These are phyloP conservation scores for Gymnoscopelus microlampas DNA, from an alignment of 2,797 vertebrate species.

Conservation along the genomic window DNA sequence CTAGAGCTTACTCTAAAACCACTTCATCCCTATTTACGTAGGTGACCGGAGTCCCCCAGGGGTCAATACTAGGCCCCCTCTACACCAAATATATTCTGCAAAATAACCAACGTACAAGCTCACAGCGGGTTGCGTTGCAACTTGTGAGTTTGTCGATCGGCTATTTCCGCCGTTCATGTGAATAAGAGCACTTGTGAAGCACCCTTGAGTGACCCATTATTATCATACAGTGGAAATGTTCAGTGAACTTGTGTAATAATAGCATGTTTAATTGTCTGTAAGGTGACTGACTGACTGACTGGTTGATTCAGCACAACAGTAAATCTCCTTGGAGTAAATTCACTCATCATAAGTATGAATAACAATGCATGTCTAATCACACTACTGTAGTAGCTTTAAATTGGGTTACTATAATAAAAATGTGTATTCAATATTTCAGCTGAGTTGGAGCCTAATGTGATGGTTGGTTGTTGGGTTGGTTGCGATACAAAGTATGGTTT, in stretches of 20 bases:
- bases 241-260: not conserved
- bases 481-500: conserved; percentile 6
- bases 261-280: conserved; percentile 11
- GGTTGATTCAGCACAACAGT: not conserved
- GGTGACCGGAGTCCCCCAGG: no score
- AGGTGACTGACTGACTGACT: not conserved
- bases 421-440: not conserved
- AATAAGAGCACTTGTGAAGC: conserved; percentile 51
- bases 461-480: not conserved
- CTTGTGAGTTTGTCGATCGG: no score
- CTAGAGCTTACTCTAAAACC: conserved; percentile 17
- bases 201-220: conserved; percentile 33
- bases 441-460: not conserved
- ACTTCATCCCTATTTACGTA: no score
- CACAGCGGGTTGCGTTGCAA: no score
- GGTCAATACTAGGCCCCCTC: no score
- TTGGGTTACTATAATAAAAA: not conserved
- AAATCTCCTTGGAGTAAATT: conserved; percentile 4
- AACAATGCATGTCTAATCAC: conserved; percentile 2
- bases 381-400: not conserved
- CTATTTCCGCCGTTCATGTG: no score
- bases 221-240: not conserved
- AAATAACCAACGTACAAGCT: no score
- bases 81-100: no score
- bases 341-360: not conserved